Base-by-base conservation (phyloP, 1,140 invertebrate genomes). In the Dufourea novaeangliae region DNA sequence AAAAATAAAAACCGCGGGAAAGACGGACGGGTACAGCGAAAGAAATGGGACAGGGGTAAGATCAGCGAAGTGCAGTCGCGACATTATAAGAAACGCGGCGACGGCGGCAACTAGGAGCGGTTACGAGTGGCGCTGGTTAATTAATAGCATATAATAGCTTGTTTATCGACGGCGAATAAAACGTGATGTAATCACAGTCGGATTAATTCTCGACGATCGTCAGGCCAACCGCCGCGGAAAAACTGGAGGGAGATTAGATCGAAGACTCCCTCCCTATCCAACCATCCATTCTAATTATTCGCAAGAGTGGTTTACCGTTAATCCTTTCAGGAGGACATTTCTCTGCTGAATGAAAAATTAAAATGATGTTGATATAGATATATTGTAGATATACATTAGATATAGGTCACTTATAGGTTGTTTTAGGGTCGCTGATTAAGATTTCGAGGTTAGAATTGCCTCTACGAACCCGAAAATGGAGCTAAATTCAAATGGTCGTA, bases 291-390 rank as follows among this genome's bases (percentile, higher is more conserved):
- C 20, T 41, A 27, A 73, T 54, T 64, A 73, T 66, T 34, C 10
- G 25, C 17, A 5, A 8, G 22, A n/a, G n/a, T n/a, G 50, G 63
- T 66, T 74, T 67, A 74, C 71, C 71, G 71, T 74, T 74, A 74
- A 67, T 56, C 71, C n/a, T n/a, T n/a, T n/a, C n/a, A n/a, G n/a
- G n/a, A n/a, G n/a, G n/a, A n/a, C n/a, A n/a, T n/a, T n/a, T n/a
- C n/a, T n/a, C n/a, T n/a, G n/a, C n/a, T n/a, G n/a, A n/a, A n/a
- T n/a, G n/a, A n/a, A n/a, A n/a, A n/a, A n/a, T n/a, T n/a, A n/a
- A n/a, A n/a, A n/a, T n/a, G n/a, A n/a, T n/a, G n/a, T n/a, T n/a
- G n/a, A n/a, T n/a, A n/a, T n/a, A n/a, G n/a, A n/a, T n/a, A n/a
- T n/a, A n/a, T n/a, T n/a, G n/a, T n/a, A n/a, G n/a, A n/a, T n/a